phyloP scores from a whole-genome alignment of 2,797 vertebrate genomes.

The Eleutherodactylus coqui region DNA sequence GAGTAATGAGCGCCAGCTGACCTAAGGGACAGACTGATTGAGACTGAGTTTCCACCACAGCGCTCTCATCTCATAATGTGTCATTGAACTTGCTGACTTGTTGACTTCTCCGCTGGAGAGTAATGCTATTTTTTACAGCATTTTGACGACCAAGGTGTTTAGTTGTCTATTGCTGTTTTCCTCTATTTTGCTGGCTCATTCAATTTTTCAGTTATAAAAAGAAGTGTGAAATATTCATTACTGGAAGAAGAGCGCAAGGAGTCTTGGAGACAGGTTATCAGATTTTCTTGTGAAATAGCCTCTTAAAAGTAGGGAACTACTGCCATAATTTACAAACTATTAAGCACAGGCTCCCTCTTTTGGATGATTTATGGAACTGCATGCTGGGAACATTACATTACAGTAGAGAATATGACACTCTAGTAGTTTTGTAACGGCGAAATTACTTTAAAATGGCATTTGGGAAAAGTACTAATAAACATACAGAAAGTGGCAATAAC shows the following conservation, averaged over 20 bases:
- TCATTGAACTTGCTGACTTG: not conserved
- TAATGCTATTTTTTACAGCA: slow-evolving; percentile 12
- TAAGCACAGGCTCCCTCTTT: slow-evolving; percentile 36
- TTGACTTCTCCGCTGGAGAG: not conserved
- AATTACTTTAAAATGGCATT: not conserved
- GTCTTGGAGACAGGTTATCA: slow-evolving; percentile 16
- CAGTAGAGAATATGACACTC: not conserved
- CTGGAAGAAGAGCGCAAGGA: slow-evolving; percentile 24
- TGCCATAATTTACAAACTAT: not conserved
- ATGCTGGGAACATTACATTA: not conserved
- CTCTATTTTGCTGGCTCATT: slow-evolving; percentile 34
- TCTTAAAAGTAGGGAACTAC: not conserved
- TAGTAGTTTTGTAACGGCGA: not conserved
- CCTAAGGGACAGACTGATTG: no score
- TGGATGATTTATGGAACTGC: slow-evolving; percentile 15
- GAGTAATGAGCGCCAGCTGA: no score
- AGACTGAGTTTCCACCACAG: no score
- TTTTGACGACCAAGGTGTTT: not conserved
- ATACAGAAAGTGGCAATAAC: not conserved
- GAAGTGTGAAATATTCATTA: slow-evolving; percentile 41
- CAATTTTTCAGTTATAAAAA: slow-evolving; percentile 31
- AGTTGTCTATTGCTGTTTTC: slow-evolving; percentile 4
- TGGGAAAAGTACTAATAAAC: not conserved
- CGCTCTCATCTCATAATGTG: not conserved
- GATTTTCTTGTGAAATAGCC: slow-evolving; percentile 9